Conservation (phyloP, 2,797 vertebrate genomes). For the Lepidocolaptes lacrymiger region DNA sequence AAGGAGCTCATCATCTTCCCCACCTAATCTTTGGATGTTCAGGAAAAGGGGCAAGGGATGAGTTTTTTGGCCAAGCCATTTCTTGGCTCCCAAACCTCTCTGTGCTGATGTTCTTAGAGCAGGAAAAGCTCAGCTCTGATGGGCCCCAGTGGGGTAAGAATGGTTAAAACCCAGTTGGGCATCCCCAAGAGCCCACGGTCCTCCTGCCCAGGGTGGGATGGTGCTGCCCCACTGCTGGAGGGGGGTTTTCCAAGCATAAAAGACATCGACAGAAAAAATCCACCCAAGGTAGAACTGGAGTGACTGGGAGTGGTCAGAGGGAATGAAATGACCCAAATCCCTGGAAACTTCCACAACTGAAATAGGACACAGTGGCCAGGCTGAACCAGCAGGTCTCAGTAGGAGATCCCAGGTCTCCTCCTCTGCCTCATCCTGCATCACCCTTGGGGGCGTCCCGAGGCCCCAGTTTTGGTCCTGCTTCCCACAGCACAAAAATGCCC, state of each 20-base stretch:
- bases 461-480: background rate
- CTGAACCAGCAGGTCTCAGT: background rate
- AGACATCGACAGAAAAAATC: background rate
- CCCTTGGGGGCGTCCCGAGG: fast-evolving
- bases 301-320: background rate
- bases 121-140: background rate
- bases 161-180: background rate
- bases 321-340: background rate
- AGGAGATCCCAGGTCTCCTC: background rate
- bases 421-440: background rate
- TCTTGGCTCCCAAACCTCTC: fast-evolving
- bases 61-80: background rate
- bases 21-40: fast-evolving
- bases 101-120: fast-evolving
- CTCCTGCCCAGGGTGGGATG: background rate
- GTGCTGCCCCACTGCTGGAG: fast-evolving
- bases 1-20: fast-evolving
- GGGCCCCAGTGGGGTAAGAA: background rate
- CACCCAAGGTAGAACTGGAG: background rate
- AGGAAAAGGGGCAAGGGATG: fast-evolving
- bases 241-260: background rate
- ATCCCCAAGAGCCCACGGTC: fast-evolving
- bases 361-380: background rate
- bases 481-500: conserved; percentile 35
- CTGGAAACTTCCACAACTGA: background rate